phyloP scores from a whole-genome alignment of 2,888 invertebrate species.

The Scelioninae gen. 1 region DNA sequence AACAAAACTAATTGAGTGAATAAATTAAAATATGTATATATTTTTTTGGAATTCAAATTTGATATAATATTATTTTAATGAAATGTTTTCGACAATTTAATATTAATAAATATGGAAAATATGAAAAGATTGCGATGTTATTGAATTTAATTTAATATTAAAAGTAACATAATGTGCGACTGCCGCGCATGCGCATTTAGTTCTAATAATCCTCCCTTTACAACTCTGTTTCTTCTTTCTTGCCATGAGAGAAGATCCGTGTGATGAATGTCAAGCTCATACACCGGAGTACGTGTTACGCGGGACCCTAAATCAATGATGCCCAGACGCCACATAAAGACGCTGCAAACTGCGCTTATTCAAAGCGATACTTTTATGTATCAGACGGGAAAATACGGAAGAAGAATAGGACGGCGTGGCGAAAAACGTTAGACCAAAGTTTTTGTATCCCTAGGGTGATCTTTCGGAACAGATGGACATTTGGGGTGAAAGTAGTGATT shows the following conservation, averaged over 20 bases:
- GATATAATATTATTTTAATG: too few species aligned
- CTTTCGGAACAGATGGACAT: not conserved
- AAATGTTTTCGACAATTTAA: too few species aligned
- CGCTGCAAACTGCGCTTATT: not conserved
- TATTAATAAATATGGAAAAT: too few species aligned
- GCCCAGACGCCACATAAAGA: slow-evolving; percentile 10
- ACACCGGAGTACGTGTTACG: slow-evolving; percentile 21
- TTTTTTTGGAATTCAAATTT: too few species aligned
- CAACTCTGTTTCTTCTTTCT: not conserved
- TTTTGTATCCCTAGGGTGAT: slow-evolving; percentile 7
- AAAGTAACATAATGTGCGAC: not conserved
- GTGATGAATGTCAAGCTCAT: slow-evolving; percentile 36
- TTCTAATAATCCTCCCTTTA: slow-evolving; percentile 5
- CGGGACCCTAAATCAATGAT: slow-evolving; percentile 19
- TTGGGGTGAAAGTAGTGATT: too few species aligned
- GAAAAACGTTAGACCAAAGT: not conserved
- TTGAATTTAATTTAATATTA: too few species aligned
- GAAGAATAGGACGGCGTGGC: not conserved
- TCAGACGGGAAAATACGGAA: not conserved
- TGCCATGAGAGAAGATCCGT: slow-evolving; percentile 7
- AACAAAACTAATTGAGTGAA: too few species aligned
- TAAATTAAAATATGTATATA: too few species aligned
- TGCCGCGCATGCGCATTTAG: slow-evolving; percentile 3
- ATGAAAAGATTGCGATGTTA: too few species aligned
- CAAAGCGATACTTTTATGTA: slow-evolving; percentile 4